These are phyloP conservation scores for Sitta carolinensis DNA, from an alignment of 2,797 vertebrate genomes.

Conservation along the genomic window DNA sequence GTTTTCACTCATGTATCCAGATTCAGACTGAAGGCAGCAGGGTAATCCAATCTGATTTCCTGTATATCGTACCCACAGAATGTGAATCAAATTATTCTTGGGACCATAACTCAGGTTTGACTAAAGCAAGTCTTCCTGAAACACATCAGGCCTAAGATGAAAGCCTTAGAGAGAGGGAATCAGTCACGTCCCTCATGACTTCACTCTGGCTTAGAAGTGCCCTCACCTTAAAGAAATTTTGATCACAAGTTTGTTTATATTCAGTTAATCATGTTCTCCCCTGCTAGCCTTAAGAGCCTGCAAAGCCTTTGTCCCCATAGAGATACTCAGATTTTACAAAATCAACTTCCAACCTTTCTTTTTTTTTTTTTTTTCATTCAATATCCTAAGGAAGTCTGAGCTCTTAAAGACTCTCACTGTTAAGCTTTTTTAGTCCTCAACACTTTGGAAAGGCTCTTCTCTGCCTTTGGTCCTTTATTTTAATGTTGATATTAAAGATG, in stretches of 20 bases:
- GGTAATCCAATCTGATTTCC: slow-evolving; percentile 20
- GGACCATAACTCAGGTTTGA: background rate
- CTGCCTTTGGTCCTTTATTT: background rate
- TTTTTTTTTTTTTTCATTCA: background rate
- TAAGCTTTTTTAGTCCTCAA: background rate
- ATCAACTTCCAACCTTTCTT: background rate
- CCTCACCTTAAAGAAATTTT: background rate
- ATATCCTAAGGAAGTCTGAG: background rate
- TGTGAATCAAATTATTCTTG: slow-evolving; percentile 6
- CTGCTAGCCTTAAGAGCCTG: background rate
- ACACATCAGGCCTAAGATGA: slow-evolving; percentile 4
- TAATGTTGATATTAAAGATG: background rate
- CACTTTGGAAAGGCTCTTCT: background rate
- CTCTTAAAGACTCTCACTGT: background rate
- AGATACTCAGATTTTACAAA: background rate
- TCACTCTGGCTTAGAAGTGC: background rate
- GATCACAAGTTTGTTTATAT: slow-evolving; percentile 16
- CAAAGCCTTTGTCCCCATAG: background rate
- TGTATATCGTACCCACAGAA: background rate
- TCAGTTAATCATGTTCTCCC: background rate
- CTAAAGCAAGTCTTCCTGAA: slow-evolving; percentile 34
- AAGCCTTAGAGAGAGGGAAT: background rate
- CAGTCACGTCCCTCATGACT: background rate
- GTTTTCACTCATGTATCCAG: background rate
- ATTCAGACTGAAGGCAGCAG: background rate